Evolutionary conservation across 2,888 invertebrate species (phyloP).

Genomic region (Stenchaetothrips biformis): DNA sequence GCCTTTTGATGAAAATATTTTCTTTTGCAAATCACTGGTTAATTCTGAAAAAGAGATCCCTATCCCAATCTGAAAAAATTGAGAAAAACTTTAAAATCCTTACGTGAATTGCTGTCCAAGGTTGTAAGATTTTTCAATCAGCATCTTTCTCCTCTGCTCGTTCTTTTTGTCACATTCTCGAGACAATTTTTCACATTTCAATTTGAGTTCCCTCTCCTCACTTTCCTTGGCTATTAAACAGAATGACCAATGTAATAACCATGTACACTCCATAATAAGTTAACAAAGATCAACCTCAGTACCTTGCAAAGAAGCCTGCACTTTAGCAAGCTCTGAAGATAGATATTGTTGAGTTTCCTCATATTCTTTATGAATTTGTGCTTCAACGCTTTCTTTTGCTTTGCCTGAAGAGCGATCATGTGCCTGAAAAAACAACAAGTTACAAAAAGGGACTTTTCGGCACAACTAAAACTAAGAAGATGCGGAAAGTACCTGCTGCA

Average conservation of each 20-base stretch:
- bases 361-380: constrained; percentile 40
- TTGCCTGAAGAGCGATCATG: constrained; percentile 37
- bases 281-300: not conserved
- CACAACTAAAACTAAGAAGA: constrained; percentile 26
- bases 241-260: not conserved
- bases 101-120: constrained; percentile 26
- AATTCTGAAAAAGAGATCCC: too few species aligned
- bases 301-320: constrained; percentile 40
- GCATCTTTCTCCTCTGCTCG: constrained; percentile 37
- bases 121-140: constrained; percentile 36
- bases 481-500: constrained; percentile 36
- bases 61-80: too few species aligned
- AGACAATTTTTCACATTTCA: constrained; percentile 39
- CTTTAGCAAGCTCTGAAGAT: constrained; percentile 40
- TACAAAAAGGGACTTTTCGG: not conserved
- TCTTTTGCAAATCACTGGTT: too few species aligned
- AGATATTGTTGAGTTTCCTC: constrained; percentile 40
- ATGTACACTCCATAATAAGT: not conserved
- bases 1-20: not conserved
- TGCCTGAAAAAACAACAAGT: constrained; percentile 35
- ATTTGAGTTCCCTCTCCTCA: constrained; percentile 38
- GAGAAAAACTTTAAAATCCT: not conserved
- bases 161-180: constrained; percentile 38
- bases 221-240: constrained; percentile 37
- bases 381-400: constrained; percentile 38